Evolutionary conservation across 2,113 vertebrate species (phyloP), one percentile per base, ranked within the genome.

Genomic region (Ursus arctos): DNA sequence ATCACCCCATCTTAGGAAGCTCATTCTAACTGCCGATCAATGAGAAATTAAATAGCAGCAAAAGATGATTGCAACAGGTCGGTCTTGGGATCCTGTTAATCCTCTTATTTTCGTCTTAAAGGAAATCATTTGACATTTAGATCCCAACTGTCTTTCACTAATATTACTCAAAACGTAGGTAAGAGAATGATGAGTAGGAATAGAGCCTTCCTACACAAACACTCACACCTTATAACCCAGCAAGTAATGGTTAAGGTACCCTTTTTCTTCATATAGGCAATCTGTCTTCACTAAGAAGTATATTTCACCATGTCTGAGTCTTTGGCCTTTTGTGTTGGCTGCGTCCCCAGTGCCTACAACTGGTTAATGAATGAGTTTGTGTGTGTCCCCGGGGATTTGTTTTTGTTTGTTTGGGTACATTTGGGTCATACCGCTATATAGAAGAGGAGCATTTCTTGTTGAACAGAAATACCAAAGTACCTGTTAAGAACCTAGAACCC

Each of bases 161-260:
- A 83, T 26, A 22, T 11, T n/a, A 22, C 13, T n/a, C 31, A 69
- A 69, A 85, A 15, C 7, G 7, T 49, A 4, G 61, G 31, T 85
- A n/a, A 67, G 13, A n/a, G 7, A 15, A 51, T n/a, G 4, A 26
- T 33, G 47, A n/a, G 18, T 53, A 18, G 18, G 24, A 67, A 16
- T 4, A 33, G 47, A n/a, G 1, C 8, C 8, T 21, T 36, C 14
- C 4, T 36, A 67, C 22, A 0, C 7, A 59, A 40, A 15, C 12
- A n/a, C 13, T 69, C 9, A 33, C 7, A 69, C 33, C 36, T 16
- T 53, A 0, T 4, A 10, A 53, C 18, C 33, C 21, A 16, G 1
- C 84, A 36, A 13, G 11, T 19, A 40, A 28, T 55, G 33, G 3
- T 53, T 28, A 13, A 71, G 65, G 21, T 9, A 57, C 7, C 18